phyloP scores from a whole-genome alignment of 2,888 invertebrate species.

The Plebejus melissa region DNA sequence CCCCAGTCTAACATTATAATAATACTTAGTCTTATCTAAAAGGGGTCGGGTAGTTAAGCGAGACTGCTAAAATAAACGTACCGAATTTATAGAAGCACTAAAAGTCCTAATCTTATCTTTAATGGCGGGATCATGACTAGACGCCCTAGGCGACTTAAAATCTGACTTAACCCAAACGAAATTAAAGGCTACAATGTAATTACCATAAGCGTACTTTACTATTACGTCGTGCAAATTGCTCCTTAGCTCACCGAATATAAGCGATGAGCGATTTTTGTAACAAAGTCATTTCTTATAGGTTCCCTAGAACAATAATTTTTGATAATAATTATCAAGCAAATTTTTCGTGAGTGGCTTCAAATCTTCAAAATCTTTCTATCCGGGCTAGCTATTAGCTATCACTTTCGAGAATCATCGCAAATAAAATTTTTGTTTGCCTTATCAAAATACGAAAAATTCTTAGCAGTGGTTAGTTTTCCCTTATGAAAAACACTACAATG shows the following conservation, averaged over 20 bases:
- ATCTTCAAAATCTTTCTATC: too few species aligned
- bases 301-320: too few species aligned
- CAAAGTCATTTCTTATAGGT: not conserved
- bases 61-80: constrained; percentile 22
- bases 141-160: constrained; percentile 39
- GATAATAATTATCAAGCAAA: too few species aligned
- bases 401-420: too few species aligned
- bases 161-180: constrained; percentile 43
- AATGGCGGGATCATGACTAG: constrained; percentile 24
- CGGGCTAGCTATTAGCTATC: too few species aligned
- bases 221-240: constrained; percentile 66
- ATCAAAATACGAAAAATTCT: too few species aligned
- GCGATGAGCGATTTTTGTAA: constrained; percentile 35
- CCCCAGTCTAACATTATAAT: constrained; percentile 10
- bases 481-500: too few species aligned
- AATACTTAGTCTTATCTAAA: constrained; percentile 16
- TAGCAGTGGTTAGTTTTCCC: too few species aligned
- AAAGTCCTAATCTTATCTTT: constrained; percentile 28
- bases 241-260: constrained; percentile 46
- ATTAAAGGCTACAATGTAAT: constrained; percentile 64
- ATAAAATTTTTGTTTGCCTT: too few species aligned
- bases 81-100: constrained; percentile 24
- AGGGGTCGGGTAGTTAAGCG: constrained; percentile 7
- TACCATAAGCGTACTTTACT: constrained; percentile 68
- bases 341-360: too few species aligned